These are phyloP conservation scores for Mechanitis messenoides DNA, from an alignment of 2,888 invertebrate genomes.

Conservation along the genomic window DNA sequence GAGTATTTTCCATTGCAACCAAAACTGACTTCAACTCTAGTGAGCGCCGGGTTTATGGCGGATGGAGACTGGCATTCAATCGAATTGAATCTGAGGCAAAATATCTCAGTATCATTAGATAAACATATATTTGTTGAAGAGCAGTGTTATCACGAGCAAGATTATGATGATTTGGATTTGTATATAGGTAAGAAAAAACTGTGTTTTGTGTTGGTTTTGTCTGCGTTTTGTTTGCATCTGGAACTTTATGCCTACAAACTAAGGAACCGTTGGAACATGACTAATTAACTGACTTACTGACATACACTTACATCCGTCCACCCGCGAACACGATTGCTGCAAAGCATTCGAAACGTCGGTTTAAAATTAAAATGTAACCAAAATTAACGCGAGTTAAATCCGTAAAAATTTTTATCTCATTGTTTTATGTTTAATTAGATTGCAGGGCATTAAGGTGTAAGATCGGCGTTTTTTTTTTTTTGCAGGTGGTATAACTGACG, in stretches of 20 bases:
- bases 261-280: too few relatives aligned
- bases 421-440: background rate
- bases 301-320: too few relatives aligned
- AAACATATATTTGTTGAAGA: constrained; percentile 55
- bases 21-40: constrained; percentile 39
- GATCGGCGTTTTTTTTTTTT: constrained; percentile 5
- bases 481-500: constrained; percentile 75
- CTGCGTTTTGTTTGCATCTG: too few relatives aligned
- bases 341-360: too few relatives aligned
- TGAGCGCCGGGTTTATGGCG: constrained; percentile 77
- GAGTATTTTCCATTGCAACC: constrained; percentile 23
- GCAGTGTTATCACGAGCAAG: constrained; percentile 40
- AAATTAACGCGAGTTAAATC: too few relatives aligned
- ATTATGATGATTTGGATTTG: constrained; percentile 51
- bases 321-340: too few relatives aligned
- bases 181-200: constrained; percentile 49
- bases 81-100: constrained; percentile 59
- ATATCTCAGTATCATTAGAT: constrained; percentile 64
- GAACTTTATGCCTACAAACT: too few relatives aligned
- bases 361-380: too few relatives aligned
- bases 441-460: background rate
- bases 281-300: too few relatives aligned
- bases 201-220: too few relatives aligned
- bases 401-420: too few relatives aligned
- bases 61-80: constrained; percentile 85